A percentile compares a stretch with the other conserved stretches of the same genome.
Conservation (phyloP, 1,140 invertebrate species). For the Trichonephila inaurata region DNA sequence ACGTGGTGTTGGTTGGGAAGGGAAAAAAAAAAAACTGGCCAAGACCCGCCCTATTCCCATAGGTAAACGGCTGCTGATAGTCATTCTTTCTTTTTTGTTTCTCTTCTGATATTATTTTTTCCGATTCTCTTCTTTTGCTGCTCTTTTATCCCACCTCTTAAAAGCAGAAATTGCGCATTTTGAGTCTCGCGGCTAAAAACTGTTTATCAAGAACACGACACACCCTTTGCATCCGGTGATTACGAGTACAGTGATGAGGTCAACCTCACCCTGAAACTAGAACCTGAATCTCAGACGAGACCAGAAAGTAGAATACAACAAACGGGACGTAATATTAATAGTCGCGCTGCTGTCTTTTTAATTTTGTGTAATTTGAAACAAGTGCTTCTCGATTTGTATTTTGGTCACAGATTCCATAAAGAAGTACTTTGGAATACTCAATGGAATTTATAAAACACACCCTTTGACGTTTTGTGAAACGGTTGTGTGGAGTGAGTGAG, state of each 20-base stretch:
- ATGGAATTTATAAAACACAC: background rate
- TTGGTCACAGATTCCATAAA: background rate
- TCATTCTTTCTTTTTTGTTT: background rate
- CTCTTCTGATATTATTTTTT: background rate
- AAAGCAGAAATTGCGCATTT: slow-evolving; percentile 4
- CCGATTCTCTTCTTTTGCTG: background rate
- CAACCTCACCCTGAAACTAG: background rate
- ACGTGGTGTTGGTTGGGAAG: background rate
- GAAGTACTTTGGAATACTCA: background rate
- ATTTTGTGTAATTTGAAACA: background rate
- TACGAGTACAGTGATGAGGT: slow-evolving; percentile 37
- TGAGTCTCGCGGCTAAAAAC: slow-evolving; percentile 1
- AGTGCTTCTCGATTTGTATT: background rate
- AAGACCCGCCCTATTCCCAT: slow-evolving; percentile 17
- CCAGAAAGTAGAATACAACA: too few relatives aligned
- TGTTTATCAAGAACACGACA: slow-evolving; percentile 49
- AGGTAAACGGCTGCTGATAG: background rate
- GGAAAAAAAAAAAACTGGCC: background rate
- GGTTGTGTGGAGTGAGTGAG: too few relatives aligned
- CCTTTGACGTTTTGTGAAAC: background rate
- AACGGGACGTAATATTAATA: background rate
- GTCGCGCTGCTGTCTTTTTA: background rate
- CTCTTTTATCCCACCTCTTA: background rate
- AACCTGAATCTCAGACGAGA: too few relatives aligned
- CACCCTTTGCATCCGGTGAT: slow-evolving; percentile 50